Conservation (phyloP, 2,113 vertebrate species). For the Numida meleagris region DNA sequence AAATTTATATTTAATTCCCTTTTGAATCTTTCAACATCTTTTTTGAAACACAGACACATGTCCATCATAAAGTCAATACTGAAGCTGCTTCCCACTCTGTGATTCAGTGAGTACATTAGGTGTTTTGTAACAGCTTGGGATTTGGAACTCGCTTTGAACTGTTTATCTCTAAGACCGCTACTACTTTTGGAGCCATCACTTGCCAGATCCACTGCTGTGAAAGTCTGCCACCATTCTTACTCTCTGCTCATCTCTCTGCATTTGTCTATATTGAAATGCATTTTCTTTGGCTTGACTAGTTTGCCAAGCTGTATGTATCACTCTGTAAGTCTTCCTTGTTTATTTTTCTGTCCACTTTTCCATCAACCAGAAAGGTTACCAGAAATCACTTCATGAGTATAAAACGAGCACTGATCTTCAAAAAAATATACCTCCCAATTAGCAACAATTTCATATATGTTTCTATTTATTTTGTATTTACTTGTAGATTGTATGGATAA, state of each 20-base stretch:
- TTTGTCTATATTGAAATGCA: neutral
- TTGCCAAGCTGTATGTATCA: neutral
- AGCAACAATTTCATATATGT: neutral
- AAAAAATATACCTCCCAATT: neutral
- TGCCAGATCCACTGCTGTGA: constrained; percentile 3
- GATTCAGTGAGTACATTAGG: neutral
- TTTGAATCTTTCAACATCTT: neutral
- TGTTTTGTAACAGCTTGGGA: neutral
- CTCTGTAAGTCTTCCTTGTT: neutral
- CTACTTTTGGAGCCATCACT: neutral
- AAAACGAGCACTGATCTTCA: neutral
- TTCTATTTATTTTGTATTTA: neutral
- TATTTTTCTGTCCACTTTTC: neutral
- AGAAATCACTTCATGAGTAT: neutral
- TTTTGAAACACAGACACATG: neutral
- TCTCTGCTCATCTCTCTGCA: neutral
- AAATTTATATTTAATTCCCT: neutral
- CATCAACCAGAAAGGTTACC: neutral
- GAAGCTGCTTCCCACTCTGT: neutral
- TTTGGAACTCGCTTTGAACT: constrained; percentile 18
- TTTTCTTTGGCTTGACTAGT: constrained; percentile 6
- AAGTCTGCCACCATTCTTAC: constrained; percentile 36
- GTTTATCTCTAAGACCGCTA: neutral
- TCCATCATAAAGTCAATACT: neutral
- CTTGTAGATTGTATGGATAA: neutral